Evolutionary conservation across 1,140 invertebrate genomes (phyloP).

Genomic region (Bombus waltoni): DNA sequence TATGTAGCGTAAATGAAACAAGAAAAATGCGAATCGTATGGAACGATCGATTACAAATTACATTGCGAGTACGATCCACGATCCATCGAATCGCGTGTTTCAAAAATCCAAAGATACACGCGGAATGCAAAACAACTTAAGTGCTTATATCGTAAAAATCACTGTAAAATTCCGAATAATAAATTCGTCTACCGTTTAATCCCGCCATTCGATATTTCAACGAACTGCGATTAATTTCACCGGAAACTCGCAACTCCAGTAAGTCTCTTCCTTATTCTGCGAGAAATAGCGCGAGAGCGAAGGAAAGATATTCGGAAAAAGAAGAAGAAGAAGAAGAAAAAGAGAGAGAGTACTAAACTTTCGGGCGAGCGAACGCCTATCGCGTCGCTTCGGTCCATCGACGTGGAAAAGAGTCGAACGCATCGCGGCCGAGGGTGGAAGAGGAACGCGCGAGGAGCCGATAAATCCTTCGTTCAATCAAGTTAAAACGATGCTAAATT

Average conservation of each 20-base stretch:
- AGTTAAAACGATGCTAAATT: slow-evolving; percentile 79
- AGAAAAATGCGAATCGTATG: too few species aligned
- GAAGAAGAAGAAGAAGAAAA: background rate
- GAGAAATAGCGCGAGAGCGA: background rate
- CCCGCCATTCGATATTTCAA: background rate
- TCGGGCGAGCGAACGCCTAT: slow-evolving; percentile 3
- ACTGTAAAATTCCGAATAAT: background rate
- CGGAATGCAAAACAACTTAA: background rate
- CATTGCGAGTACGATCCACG: too few species aligned
- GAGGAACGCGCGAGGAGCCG: slow-evolving; percentile 36
- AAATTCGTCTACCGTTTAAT: background rate
- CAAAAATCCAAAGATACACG: too few species aligned
- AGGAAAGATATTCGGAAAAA: background rate
- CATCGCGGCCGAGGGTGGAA: background rate
- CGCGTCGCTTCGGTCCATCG: slow-evolving; percentile 9
- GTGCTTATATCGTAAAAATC: background rate
- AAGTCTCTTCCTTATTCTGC: too few species aligned
- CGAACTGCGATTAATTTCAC: background rate
- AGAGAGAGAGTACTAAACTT: background rate
- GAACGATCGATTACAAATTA: too few species aligned
- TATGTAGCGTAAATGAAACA: too few species aligned
- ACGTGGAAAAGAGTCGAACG: slow-evolving; percentile 42
- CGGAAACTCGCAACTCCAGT: background rate
- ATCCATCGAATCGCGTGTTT: too few species aligned
- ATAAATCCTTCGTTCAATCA: slow-evolving; percentile 77